Evolutionary conservation across 2,797 vertebrate genomes (phyloP).

Genomic region (Leptatherina wallacei): DNA sequence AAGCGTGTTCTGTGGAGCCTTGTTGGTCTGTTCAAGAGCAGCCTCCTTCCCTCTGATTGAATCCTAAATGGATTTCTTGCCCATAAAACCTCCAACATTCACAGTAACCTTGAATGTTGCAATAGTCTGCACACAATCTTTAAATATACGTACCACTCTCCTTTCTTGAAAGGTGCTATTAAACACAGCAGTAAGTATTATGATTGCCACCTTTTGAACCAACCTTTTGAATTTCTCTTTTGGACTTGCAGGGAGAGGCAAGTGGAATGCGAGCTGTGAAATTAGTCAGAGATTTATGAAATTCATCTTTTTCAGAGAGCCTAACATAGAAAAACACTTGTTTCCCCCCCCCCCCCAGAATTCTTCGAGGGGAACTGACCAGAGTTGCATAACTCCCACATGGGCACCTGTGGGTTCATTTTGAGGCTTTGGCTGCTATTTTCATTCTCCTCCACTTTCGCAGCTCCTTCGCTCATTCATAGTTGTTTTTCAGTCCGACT

Average conservation of each 20-base stretch:
- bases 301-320: slow-evolving; percentile 14
- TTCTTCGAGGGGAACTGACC: slow-evolving; percentile 30
- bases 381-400: slow-evolving; percentile 25
- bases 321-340: slow-evolving; percentile 35
- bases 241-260: slow-evolving; percentile 23
- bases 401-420: slow-evolving; percentile 37
- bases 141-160: slow-evolving; percentile 19
- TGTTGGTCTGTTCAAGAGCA: slow-evolving; percentile 6
- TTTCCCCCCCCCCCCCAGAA: slow-evolving; percentile 37
- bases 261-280: slow-evolving; percentile 42
- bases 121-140: slow-evolving; percentile 6
- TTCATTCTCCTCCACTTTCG: slow-evolving; percentile 39
- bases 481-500: slow-evolving; percentile 38
- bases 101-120: slow-evolving; percentile 42
- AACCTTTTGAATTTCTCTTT: slow-evolving; percentile 30
- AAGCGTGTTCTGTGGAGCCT: slow-evolving; percentile 17
- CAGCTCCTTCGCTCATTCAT: slow-evolving; percentile 33
- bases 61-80: slow-evolving; percentile 55
- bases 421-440: slow-evolving; percentile 55
- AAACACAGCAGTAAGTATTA: slow-evolving; percentile 31
- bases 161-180: slow-evolving; percentile 28
- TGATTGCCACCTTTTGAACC: slow-evolving; percentile 27
- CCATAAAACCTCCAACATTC: slow-evolving; percentile 40
- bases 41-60: slow-evolving; percentile 46
- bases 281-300: slow-evolving; percentile 28